These are phyloP conservation scores for Cichlasoma orientale DNA, from an alignment of 2,797 vertebrate species.

Conservation along the genomic window DNA sequence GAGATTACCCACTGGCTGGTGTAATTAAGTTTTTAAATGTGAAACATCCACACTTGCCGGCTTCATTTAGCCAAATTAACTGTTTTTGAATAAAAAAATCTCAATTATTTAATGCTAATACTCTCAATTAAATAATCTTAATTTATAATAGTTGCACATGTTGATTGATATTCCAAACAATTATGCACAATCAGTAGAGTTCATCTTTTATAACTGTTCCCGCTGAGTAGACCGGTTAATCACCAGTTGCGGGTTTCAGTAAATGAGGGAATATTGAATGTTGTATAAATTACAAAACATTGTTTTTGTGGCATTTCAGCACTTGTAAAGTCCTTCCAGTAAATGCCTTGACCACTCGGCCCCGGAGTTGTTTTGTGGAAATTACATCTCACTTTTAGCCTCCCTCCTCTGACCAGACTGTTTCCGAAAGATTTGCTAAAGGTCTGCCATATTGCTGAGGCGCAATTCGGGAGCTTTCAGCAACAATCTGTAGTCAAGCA, in stretches of 20 bases:
- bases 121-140: neutral
- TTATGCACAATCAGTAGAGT: constrained; percentile 33
- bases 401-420: constrained; percentile 35
- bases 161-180: constrained; percentile 30
- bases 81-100: constrained; percentile 16
- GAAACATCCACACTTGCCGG: constrained; percentile 18
- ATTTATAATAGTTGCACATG: constrained; percentile 8
- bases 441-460: constrained; percentile 85
- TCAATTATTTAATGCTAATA: neutral
- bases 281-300: constrained; percentile 41
- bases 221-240: constrained; percentile 27
- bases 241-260: constrained; percentile 2
- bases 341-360: constrained; percentile 71
- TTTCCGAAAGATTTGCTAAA: constrained; percentile 87
- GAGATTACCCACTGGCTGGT: constrained; percentile 24
- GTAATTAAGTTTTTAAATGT: constrained; percentile 58
- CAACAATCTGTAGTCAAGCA: constrained; percentile 94
- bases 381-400: constrained; percentile 67
- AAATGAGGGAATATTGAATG: constrained; percentile 21
- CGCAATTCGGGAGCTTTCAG: constrained; percentile 89
- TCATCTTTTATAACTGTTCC: constrained; percentile 43
- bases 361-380: constrained; percentile 68
- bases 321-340: constrained; percentile 56
- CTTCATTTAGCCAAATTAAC: constrained; percentile 18
- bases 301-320: constrained; percentile 67